Conservation (phyloP, 2,888 invertebrate species). For the Melangyna quadrimaculata region DNA sequence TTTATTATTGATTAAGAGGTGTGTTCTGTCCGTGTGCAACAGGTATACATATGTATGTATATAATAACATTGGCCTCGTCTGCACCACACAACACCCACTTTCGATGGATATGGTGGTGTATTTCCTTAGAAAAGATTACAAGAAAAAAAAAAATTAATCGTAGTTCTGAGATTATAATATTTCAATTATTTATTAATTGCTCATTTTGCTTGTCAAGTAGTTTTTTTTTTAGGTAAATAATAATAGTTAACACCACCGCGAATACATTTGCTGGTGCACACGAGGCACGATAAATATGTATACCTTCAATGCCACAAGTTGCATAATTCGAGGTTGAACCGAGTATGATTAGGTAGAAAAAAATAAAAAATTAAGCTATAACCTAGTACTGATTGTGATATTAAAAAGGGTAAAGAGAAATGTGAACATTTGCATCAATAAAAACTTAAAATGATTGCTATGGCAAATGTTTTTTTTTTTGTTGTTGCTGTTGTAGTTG, state of each 20-base stretch:
- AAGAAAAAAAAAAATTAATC: neutral
- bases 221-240: slow-evolving; percentile 31
- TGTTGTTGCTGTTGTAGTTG: neutral
- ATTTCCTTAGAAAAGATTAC: neutral
- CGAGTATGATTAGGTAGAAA: slow-evolving; percentile 14
- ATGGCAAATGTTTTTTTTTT: slow-evolving; percentile 4
- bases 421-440: slow-evolving; percentile 22
- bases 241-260: slow-evolving; percentile 16
- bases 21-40: neutral
- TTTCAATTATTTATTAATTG: slow-evolving; percentile 43
- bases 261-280: slow-evolving; percentile 1
- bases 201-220: slow-evolving; percentile 30
- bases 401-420: neutral
- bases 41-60: too few species aligned
- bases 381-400: slow-evolving; percentile 13
- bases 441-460: slow-evolving; percentile 13
- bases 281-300: neutral
- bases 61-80: neutral
- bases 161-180: neutral
- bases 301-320: slow-evolving; percentile 37
- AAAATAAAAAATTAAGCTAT: neutral
- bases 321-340: slow-evolving; percentile 48
- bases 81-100: neutral
- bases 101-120: neutral
- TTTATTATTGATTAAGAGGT: slow-evolving; percentile 7